These are phyloP conservation scores for Sesia bembeciformis DNA, from an alignment of 2,888 invertebrate genomes.

Conservation along the genomic window DNA sequence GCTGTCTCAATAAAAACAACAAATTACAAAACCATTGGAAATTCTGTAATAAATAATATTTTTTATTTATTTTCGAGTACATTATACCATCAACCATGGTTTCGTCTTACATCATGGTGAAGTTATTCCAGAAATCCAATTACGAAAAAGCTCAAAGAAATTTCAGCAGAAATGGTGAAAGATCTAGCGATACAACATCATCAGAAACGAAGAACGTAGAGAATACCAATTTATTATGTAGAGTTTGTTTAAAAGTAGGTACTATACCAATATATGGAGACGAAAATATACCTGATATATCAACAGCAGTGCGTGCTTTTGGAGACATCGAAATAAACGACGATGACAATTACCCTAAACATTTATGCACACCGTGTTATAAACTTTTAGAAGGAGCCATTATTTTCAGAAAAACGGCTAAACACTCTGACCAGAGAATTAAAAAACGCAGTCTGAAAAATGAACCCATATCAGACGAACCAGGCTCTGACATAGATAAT, in stretches of 20 bases:
- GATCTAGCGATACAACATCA: slow-evolving; percentile 7
- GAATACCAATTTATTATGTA: slow-evolving; percentile 5
- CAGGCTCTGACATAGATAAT: too few species aligned
- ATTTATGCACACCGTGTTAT: slow-evolving; percentile 38
- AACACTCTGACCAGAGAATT: slow-evolving; percentile 30
- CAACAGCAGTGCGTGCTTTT: slow-evolving; percentile 15
- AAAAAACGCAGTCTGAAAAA: slow-evolving; percentile 16
- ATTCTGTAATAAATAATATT: too few species aligned
- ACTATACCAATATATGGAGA: slow-evolving; percentile 17
- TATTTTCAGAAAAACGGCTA: slow-evolving; percentile 41
- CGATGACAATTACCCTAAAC: slow-evolving; percentile 34
- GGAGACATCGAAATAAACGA: slow-evolving; percentile 28
- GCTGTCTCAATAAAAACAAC: too few species aligned
- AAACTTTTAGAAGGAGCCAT: slow-evolving; percentile 37
- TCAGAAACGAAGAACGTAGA: slow-evolving; percentile 1
- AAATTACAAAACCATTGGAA: too few species aligned
- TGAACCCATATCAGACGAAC: background rate
- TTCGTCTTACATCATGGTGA: slow-evolving; percentile 15
- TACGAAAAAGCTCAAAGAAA: slow-evolving; percentile 6
- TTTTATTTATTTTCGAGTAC: too few species aligned
- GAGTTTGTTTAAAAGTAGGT: slow-evolving; percentile 20
- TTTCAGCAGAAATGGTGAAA: slow-evolving; percentile 8
- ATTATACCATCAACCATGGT: slow-evolving; percentile 10
- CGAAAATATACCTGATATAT: slow-evolving; percentile 7
- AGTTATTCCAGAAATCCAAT: slow-evolving; percentile 8